Percentiles rank a stretch among this genome's conserved stretches.
Conservation (phyloP, 1,140 invertebrate species). For the Heliothis subflexa region DNA sequence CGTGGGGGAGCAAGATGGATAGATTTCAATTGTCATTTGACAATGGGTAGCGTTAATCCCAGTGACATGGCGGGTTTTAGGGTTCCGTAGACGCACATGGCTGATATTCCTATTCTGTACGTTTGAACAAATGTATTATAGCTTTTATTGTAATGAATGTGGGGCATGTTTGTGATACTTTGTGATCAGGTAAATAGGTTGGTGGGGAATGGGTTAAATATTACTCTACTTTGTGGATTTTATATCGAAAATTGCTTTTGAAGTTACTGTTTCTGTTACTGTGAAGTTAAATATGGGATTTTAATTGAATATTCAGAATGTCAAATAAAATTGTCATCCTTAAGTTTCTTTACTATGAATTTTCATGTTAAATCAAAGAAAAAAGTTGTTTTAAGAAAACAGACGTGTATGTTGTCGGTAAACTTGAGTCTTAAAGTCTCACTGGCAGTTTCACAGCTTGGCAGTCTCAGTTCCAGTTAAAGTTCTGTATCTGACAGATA, state of each 20-base stretch:
- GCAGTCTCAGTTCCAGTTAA: too few relatives aligned
- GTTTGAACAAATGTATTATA: background rate
- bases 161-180: slow-evolving; percentile 27
- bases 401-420: too few relatives aligned
- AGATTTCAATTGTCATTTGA: slow-evolving; percentile 79
- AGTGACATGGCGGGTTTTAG: slow-evolving; percentile 77
- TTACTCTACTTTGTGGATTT: background rate
- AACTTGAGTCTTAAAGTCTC: too few relatives aligned
- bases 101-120: background rate
- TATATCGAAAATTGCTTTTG: background rate
- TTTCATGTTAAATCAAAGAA: too few relatives aligned
- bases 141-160: slow-evolving; percentile 35
- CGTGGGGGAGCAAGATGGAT: slow-evolving; percentile 68
- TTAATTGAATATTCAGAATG: too few relatives aligned
- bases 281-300: too few relatives aligned
- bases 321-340: too few relatives aligned
- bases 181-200: slow-evolving; percentile 9
- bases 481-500: too few relatives aligned
- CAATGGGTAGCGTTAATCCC: slow-evolving; percentile 81
- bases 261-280: background rate
- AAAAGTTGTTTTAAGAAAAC: too few relatives aligned
- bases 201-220: slow-evolving; percentile 2
- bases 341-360: too few relatives aligned
- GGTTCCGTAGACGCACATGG: slow-evolving; percentile 55
- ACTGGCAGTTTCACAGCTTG: too few relatives aligned